Conservation (phyloP, 2,113 vertebrate species). For the Myotis lucifugus region DNA sequence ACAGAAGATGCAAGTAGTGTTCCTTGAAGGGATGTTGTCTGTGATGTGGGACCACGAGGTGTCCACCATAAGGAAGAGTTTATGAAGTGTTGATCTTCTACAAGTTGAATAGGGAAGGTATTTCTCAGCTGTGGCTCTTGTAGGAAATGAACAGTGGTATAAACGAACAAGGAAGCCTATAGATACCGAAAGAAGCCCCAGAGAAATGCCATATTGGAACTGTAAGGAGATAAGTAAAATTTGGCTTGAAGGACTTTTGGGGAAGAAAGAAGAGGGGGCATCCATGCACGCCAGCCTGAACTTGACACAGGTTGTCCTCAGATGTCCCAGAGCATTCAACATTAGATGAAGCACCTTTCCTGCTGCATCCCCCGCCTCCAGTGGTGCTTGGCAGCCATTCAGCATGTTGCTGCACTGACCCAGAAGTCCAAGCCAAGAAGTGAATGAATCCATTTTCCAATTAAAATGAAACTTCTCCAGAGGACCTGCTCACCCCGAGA, state of each 20-base stretch:
- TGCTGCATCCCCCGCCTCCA: neutral
- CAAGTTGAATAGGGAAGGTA: neutral
- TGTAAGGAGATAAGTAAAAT: neutral
- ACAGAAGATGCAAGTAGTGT: neutral
- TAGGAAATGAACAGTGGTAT: neutral
- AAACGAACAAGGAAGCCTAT: neutral
- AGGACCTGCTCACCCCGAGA: conserved; percentile 73
- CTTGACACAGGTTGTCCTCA: conserved; percentile 38
- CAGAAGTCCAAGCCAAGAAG: conserved; percentile 72
- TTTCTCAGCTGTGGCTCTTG: neutral
- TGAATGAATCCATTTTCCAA: conserved; percentile 81
- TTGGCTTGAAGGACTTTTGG: conserved; percentile 4
- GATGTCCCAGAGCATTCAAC: neutral
- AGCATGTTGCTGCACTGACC: conserved; percentile 53
- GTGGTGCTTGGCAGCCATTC: conserved; percentile 57
- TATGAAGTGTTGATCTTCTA: neutral
- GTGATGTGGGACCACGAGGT: neutral
- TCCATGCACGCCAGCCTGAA: neutral
- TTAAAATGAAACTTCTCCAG: conserved; percentile 80
- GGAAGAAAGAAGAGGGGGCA: neutral
- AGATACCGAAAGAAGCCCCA: neutral
- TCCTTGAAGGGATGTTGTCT: neutral
- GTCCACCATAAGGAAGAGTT: neutral
- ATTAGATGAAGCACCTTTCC: neutral
- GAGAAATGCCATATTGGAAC: neutral